Evolutionary conservation across 2,888 invertebrate species (phyloP).

Genomic region (Meliscaeva auricollis): DNA sequence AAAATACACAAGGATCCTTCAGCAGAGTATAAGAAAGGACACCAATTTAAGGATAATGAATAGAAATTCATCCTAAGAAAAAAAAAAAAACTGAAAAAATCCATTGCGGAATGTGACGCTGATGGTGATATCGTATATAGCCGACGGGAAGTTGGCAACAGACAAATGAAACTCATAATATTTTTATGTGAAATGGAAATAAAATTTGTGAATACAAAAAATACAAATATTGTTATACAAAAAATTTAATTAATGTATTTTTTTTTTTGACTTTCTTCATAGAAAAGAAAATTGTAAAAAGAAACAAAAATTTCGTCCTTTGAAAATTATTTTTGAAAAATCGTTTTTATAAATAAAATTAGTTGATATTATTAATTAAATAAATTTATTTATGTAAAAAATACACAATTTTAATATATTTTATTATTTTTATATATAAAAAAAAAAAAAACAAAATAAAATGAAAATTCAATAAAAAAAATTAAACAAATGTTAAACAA

Average conservation of each 20-base stretch:
- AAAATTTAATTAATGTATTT: constrained; percentile 6
- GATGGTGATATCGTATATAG: background rate
- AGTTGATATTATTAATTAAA: constrained; percentile 61
- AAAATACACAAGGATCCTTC: constrained; percentile 33
- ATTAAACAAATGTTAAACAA: background rate
- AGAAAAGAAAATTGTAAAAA: constrained; percentile 2
- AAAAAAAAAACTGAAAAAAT: background rate
- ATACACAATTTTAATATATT: constrained; percentile 27
- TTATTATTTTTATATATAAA: constrained; percentile 22
- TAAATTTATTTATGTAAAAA: constrained; percentile 47
- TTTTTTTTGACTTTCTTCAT: background rate
- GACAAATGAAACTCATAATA: constrained; percentile 1
- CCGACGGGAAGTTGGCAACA: constrained; percentile 54
- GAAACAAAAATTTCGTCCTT: constrained; percentile 17
- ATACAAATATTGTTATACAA: background rate
- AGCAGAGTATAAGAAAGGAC: constrained; percentile 30
- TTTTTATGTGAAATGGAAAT: constrained; percentile 16
- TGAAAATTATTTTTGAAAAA: background rate
- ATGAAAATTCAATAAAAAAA: constrained; percentile 39
- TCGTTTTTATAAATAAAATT: constrained; percentile 16
- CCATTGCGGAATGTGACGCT: constrained; percentile 7
- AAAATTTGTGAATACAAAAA: constrained; percentile 13
- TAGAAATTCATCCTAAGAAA: constrained; percentile 17
- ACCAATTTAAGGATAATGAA: constrained; percentile 10
- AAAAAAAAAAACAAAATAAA: background rate